Base-by-base conservation (phyloP, 1,140 invertebrate species). In the Heterodera carotae region DNA sequence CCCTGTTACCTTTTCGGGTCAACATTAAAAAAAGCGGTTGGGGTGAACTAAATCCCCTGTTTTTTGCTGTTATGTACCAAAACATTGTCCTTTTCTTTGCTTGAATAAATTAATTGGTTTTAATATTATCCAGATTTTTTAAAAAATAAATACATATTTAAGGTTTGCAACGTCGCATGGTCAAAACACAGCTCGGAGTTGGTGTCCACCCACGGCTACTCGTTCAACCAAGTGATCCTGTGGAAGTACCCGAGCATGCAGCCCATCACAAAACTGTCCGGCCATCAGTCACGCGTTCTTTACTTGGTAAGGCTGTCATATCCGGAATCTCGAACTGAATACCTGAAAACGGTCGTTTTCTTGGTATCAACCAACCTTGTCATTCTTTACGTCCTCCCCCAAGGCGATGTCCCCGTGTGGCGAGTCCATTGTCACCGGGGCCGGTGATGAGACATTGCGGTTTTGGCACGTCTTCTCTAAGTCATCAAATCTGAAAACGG, bases 151-250 rank as follows among this genome's bases (percentile, higher is more conserved):
- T n/a, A 31, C 15, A 34, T 29, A 31, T 36, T 71, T 12, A 29
- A 89, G 88, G 96, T 99, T 22, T 99, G 97, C 89, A 99, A 99
- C 90, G 89, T 99, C 69, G 96, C 96, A 31, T 99, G 97, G 97
- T 98, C 96, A 18, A 87, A 87, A 69, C 87, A 87, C 67, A 80
- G 72, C 43, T 82, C 77, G 48, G 88, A 89, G 74, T 83, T 92
- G 90, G 91, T 92, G 34, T 97, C 94, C 84, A 99, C 97, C 1
- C 97, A 99, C 88, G 97, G 97, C 0, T 99, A 99, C 87, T 98
- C 96, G 34, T 97, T 98, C 88, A 99, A 99, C 89, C 97, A 99
- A 90, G 98, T 87, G 29, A 72, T 84, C 15, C 95, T 99, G 0
- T 99, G 97, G 97, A 98, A 99, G 86, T 99, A 99, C 89, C 97